phyloP scores from a whole-genome alignment of 64 coral and sea anemone genomes.

The Montipora sp. region DNA sequence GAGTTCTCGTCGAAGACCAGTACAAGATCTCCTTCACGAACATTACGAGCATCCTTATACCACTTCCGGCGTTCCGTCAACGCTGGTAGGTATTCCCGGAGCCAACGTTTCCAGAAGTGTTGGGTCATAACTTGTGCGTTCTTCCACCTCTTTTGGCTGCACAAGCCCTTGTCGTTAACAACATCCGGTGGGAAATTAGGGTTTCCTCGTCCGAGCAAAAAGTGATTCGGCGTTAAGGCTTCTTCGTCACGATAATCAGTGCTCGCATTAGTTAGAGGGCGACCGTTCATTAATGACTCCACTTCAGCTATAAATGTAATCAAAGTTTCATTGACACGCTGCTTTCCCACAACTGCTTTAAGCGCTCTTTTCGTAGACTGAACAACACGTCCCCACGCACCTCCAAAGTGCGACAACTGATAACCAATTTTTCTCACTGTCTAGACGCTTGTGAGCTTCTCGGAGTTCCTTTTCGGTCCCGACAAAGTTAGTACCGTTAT shows the following conservation, averaged over 20 bases:
- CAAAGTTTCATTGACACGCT: constrained; percentile 59
- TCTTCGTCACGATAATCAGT: constrained; percentile 56
- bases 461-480: too few relatives aligned
- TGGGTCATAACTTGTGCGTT: constrained; percentile 63
- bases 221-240: constrained; percentile 71
- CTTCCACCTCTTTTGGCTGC: constrained; percentile 67
- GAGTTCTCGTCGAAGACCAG: constrained; percentile 61
- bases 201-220: constrained; percentile 64
- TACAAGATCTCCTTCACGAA: constrained; percentile 59
- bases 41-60: constrained; percentile 30
- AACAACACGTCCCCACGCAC: constrained; percentile 2
- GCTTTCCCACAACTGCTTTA: constrained; percentile 27
- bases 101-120: constrained; percentile 75
- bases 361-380: constrained; percentile 48
- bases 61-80: constrained; percentile 28
- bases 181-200: too few relatives aligned
- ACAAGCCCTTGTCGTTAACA: constrained; percentile 19
- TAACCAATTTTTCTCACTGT: constrained; percentile 14
- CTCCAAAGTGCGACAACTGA: constrained; percentile 38
- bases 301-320: constrained; percentile 68
- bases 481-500: too few relatives aligned
- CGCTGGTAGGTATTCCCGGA: constrained; percentile 55
- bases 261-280: constrained; percentile 66
- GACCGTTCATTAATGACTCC: constrained; percentile 58
- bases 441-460: constrained; percentile 10